Conservation (phyloP, 2,113 vertebrate species). For the Opisthocomus hoazin region DNA sequence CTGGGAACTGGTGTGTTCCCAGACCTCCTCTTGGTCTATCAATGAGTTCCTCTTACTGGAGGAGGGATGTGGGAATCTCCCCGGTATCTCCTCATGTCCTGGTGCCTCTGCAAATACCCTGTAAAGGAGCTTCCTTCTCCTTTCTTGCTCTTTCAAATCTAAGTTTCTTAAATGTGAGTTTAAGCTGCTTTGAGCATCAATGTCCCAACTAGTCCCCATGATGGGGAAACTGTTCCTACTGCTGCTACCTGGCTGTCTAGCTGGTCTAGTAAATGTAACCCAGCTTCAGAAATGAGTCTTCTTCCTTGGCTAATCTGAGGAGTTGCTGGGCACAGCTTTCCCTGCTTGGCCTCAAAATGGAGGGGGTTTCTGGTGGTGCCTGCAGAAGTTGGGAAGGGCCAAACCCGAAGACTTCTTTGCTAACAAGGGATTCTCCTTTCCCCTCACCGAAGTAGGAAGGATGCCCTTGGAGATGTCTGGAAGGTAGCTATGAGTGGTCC, state of each 20-base stretch:
- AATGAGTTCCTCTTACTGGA: neutral
- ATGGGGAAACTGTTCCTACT: neutral
- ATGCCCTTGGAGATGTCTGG: neutral
- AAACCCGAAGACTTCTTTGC: neutral
- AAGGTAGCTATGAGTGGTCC: neutral
- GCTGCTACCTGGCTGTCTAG: neutral
- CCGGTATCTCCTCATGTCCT: neutral
- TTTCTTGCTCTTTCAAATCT: neutral
- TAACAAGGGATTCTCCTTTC: neutral
- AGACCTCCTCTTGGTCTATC: neutral
- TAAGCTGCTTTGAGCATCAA: fast-evolving
- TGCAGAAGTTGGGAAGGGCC: neutral
- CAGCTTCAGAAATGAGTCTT: neutral
- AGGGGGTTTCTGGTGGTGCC: neutral
- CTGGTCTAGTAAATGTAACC: neutral
- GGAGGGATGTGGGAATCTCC: neutral
- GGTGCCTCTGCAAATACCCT: neutral
- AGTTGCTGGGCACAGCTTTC: neutral
- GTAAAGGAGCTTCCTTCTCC: neutral
- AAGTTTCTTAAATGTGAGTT: neutral
- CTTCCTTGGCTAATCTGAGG: neutral
- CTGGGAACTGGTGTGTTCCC: constrained; percentile 30
- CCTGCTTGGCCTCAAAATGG: neutral
- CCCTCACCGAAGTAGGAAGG: neutral
- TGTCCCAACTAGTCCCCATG: fast-evolving